Base-by-base conservation (phyloP, 2,113 vertebrate genomes). In the Alexandromys fortis region DNA sequence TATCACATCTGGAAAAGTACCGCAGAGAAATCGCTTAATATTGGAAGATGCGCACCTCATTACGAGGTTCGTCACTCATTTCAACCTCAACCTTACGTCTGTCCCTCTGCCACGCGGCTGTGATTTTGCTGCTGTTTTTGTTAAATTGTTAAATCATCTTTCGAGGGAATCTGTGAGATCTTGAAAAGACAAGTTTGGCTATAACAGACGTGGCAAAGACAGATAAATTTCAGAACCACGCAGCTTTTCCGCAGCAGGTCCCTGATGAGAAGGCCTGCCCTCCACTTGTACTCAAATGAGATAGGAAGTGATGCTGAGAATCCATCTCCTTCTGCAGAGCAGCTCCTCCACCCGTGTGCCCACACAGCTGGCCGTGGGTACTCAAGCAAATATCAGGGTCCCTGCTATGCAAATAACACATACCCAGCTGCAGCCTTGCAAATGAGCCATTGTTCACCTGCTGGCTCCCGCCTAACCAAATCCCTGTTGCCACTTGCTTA, bases 11-110 rank as follows among this genome's bases (percentile, higher is more conserved):
- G 98, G 98, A 98, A 98, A 98, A 97, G 90, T 76, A 98, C 96
- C 94, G 28, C 95, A 92, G 95, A 97, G 97, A 96, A 98, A 98
- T 97, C 65, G 45, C 96, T 98, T 98, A 95, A 96, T 98, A 98
- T 98, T 98, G 97, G 98, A 98, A 98, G 92, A 92, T 92, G 97
- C 98, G 98, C 97, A 98, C 96, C 92, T 98, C 96, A 96, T 97
- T 97, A 96, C 1, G 86, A 97, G 97, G 91, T 96, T 92, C 68
- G 77, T 95, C 96, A 97, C 95, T 98, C 97, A 97, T 94, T 97
- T 92, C 92, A 58, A 90, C 87, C 78, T 65, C 97, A 96, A 22
- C 78, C 87, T 97, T 97, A 96, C 94, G 96, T 95, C 94, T 93
- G 42, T 93, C 77, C 45, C 33, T 97, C 91, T 93, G 49, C 72